Evolutionary conservation across 2,797 vertebrate species (phyloP).

Genomic region (Anguilla anguilla): DNA sequence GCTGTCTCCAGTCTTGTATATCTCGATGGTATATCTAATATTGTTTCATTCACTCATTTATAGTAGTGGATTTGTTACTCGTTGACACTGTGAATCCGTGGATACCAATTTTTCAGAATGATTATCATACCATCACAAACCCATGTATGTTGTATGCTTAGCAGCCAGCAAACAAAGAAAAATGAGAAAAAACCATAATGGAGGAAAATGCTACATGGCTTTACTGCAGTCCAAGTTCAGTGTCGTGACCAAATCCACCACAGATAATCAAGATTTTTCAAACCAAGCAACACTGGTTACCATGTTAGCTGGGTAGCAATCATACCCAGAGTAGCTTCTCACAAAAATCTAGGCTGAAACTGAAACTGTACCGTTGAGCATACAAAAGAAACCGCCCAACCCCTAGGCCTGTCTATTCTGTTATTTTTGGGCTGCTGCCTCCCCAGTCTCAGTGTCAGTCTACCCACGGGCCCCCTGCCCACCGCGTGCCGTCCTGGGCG

Average conservation of each 20-base stretch:
- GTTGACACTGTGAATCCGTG: no score
- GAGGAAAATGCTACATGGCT: not conserved
- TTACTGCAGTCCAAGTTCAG: not conserved
- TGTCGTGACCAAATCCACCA: not conserved
- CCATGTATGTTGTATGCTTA: no score
- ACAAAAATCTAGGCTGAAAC: not conserved
- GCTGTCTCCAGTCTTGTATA: no score
- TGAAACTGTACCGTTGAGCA: not conserved
- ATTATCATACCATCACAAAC: no score
- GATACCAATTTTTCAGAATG: no score
- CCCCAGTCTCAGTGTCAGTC: not conserved
- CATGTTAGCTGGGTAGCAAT: not conserved
- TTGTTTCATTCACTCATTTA: no score
- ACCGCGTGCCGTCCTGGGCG: conserved; percentile 95
- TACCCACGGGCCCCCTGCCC: conserved; percentile 45
- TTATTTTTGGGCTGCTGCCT: not conserved
- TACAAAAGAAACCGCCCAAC: not conserved
- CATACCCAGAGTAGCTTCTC: not conserved
- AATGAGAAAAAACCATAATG: no score
- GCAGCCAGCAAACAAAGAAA: no score
- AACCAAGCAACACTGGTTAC: not conserved
- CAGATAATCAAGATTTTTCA: no score
- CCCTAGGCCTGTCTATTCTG: not conserved
- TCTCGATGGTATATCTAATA: no score
- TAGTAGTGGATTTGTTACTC: no score